Percentiles rank a stretch among this genome's conserved stretches.
phyloP scores from a whole-genome alignment of 30 jellyfish, hydroid and myxozoan genomes.

The Cassiopea andromeda region DNA sequence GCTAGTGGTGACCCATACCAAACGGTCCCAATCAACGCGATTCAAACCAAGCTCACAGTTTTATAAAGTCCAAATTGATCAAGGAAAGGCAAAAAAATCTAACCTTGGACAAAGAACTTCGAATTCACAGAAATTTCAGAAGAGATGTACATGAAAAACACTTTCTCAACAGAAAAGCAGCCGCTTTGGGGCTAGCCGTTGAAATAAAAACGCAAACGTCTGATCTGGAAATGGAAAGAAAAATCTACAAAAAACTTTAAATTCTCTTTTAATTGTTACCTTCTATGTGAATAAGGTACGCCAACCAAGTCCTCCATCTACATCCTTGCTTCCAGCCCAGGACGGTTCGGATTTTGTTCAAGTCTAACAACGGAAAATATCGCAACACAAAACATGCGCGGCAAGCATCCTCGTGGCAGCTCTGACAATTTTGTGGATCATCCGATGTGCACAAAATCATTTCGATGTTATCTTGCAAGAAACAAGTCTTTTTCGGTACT shows the following conservation, averaged over 20 bases:
- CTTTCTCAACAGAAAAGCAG: too few relatives aligned
- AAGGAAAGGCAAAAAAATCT: too few relatives aligned
- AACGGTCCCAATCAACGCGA: too few relatives aligned
- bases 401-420: constrained; percentile 77
- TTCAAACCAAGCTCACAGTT: too few relatives aligned
- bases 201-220: background rate
- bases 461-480: constrained; percentile 36
- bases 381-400: constrained; percentile 92
- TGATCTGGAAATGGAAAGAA: background rate
- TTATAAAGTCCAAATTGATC: too few relatives aligned
- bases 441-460: constrained; percentile 53
- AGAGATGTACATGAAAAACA: too few relatives aligned
- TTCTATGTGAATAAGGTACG: constrained; percentile 79
- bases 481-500: constrained; percentile 28
- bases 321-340: constrained; percentile 85
- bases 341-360: constrained; percentile 76
- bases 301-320: constrained; percentile 97
- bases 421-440: constrained; percentile 65
- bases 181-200: too few relatives aligned
- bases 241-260: background rate
- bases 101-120: too few relatives aligned
- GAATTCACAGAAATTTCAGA: too few relatives aligned
- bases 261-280: constrained; percentile 31
- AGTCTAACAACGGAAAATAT: constrained; percentile 78
- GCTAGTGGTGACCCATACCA: too few relatives aligned